These are phyloP conservation scores for Drosophila varians DNA, from an alignment of 1,140 invertebrate genomes.

Conservation along the genomic window DNA sequence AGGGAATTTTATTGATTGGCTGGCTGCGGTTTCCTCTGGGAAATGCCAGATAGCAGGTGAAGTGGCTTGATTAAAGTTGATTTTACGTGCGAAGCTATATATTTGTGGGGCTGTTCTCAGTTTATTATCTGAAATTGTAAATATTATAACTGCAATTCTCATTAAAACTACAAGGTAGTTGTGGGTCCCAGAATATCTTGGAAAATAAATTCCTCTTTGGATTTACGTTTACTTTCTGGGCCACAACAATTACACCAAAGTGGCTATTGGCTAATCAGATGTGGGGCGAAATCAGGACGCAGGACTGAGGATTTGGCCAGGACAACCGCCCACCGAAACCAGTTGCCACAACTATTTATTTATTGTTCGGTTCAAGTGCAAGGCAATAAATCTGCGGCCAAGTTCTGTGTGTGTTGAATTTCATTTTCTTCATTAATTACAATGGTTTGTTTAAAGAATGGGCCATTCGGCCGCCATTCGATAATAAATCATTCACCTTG, in stretches of 20 bases:
- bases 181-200: not conserved
- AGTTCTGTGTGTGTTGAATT: slow-evolving; percentile 53
- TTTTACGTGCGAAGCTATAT: slow-evolving; percentile 31
- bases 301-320: slow-evolving; percentile 1
- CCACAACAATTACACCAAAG: slow-evolving; percentile 10
- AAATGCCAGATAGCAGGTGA: slow-evolving; percentile 15
- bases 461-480: slow-evolving; percentile 26
- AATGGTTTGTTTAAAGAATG: slow-evolving; percentile 46
- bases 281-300: too few species aligned
- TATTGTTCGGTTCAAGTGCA: slow-evolving; percentile 47
- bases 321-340: not conserved
- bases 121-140: not conserved
- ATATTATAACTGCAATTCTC: not conserved
- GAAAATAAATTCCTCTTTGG: too few species aligned
- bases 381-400: slow-evolving; percentile 45
- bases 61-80: slow-evolving; percentile 36
- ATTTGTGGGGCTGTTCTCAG: not conserved
- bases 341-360: slow-evolving; percentile 32
- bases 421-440: slow-evolving; percentile 53
- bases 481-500: slow-evolving; percentile 69
- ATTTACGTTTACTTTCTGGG: slow-evolving; percentile 10
- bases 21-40: slow-evolving; percentile 20
- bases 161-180: not conserved
- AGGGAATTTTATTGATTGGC: slow-evolving; percentile 51
- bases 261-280: slow-evolving; percentile 32